phyloP scores from a whole-genome alignment of 2,888 invertebrate genomes.

The Phytoseiulus persimilis region DNA sequence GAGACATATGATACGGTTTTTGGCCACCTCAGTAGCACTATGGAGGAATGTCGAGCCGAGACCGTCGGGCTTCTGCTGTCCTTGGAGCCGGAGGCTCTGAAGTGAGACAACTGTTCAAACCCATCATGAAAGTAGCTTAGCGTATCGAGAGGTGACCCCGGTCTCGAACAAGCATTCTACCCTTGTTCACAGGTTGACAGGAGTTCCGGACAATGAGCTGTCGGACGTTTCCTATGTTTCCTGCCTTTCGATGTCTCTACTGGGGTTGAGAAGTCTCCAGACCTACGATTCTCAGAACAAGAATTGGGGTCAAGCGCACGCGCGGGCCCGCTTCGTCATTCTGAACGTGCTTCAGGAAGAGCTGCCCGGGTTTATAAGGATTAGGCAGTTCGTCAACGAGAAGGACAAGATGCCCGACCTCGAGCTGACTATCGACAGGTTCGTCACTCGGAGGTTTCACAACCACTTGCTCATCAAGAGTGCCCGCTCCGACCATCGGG shows the following conservation, averaged over 20 bases:
- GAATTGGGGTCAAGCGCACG: slow-evolving; percentile 64
- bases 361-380: slow-evolving; percentile 67
- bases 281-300: slow-evolving; percentile 79
- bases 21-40: slow-evolving; percentile 74
- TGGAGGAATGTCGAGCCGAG: slow-evolving; percentile 94
- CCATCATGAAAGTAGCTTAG: neutral
- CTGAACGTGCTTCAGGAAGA: slow-evolving; percentile 77
- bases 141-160: neutral
- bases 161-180: too few relatives aligned
- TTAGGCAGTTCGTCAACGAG: slow-evolving; percentile 57
- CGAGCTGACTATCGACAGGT: slow-evolving; percentile 1
- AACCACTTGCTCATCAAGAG: neutral
- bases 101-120: slow-evolving; percentile 52
- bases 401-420: slow-evolving; percentile 8
- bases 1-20: slow-evolving; percentile 89
- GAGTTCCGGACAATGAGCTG: slow-evolving; percentile 54
- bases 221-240: slow-evolving; percentile 79
- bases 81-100: slow-evolving; percentile 63
- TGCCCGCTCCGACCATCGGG: neutral
- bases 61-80: slow-evolving; percentile 87
- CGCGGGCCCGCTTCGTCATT: slow-evolving; percentile 80
- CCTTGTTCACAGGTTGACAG: neutral
- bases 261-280: slow-evolving; percentile 75
- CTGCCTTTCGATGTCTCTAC: slow-evolving; percentile 81
- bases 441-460: neutral